Base-by-base conservation (phyloP, 2,888 invertebrate species). In the Ariolimax columbianus region DNA sequence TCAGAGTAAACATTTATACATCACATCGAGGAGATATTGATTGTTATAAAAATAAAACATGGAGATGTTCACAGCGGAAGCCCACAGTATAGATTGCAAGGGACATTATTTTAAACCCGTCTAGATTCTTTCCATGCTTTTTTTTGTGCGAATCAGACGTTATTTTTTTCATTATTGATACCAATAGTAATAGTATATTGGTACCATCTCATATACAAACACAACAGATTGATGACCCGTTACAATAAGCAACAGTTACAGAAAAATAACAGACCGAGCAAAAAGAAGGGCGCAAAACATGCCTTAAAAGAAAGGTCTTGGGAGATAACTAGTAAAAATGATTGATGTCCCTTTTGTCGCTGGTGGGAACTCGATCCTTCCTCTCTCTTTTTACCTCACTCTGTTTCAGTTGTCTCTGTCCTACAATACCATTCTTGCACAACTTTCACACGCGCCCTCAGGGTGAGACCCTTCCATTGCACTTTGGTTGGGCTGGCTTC, bases 61-160 rank as follows among this genome's bases (percentile, higher is more conserved):
- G 47, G 26, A 6, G n/a, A 73, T 73, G 43, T 19, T 3, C n/a
- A 30, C 73, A 14, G 30, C 43, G 11, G 43, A 30, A 43, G 11
- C 19, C 43, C 70, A 26, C 38, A 40, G 6, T 70, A 43, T 73
- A 73, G 36, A 77, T 77, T 55, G 36, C 77, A 51, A 77, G 59
- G 38, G 51, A 77, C 0, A 36, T 77, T 26, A 55, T 38, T 17
- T 38, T 77, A 59, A 14, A 23, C 33, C 2, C 55, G n/a, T 38
- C 59, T 77, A 59, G 77, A 77, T 36, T 2, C 55, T 23, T 55
- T 77, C 55, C 77, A 77, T 33, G 4, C 4, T 33, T n/a, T 55
- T 0, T 77, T 77, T 55, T 77, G 77, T 59, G n/a, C n/a, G 77
- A 77, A 36, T 33, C 77, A 36, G 77, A 77, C 38, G 77, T 55